Evolutionary conservation across 2,888 invertebrate species (phyloP), one percentile per base, ranked within the genome.

Genomic region (Hemicrepidius hirtus): DNA sequence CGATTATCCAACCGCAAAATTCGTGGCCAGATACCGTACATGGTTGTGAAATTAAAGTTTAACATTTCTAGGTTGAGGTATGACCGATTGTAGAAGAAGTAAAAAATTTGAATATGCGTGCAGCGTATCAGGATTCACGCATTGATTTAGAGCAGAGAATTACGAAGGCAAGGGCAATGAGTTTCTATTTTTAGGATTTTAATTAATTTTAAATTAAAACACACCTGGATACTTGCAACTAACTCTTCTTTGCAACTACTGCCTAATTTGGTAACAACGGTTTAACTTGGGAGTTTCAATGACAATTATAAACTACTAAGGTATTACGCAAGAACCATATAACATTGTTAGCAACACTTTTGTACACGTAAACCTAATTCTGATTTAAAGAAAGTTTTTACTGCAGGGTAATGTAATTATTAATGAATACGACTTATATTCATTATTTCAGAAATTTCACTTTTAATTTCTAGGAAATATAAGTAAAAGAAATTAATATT

Each of bases 1-100:
- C 50, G 46, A 18, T 64, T 57, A 64, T 64, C 64, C 69, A 46
- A 63, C 28, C 63, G 57, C 63, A 55, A 64, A 69, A 64, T 69
- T 64, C 63, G 44, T 57, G 55, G 53, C 46, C 44, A 46, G 53
- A 46, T 41, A 64, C 69, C 57, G 63, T 64, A 69, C 40, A 49
- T 59, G 55, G 59, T 49, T 55, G 63, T 64, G 64, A 69, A 69
- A 69, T 63, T 63, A 20, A 32, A 57, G 24, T 68, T 57, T 57
- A 1, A 40, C 41, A 24, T 65, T 65, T 65, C 63, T 63, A 46
- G 69, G 69, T 64, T 32, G 9, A 32, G 32, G 32, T 69, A 57
- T 37, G 21, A 62, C 62, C 62, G 20, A 9, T 24, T 62, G 24
- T 10, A 62, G 41, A 68, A 68, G 62, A 44, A 60, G 50, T n/a